Percentiles rank a stretch among this genome's conserved stretches.
Evolutionary conservation across 2,797 vertebrate species (phyloP).

Genomic region (Lutjanus argentimaculatus): DNA sequence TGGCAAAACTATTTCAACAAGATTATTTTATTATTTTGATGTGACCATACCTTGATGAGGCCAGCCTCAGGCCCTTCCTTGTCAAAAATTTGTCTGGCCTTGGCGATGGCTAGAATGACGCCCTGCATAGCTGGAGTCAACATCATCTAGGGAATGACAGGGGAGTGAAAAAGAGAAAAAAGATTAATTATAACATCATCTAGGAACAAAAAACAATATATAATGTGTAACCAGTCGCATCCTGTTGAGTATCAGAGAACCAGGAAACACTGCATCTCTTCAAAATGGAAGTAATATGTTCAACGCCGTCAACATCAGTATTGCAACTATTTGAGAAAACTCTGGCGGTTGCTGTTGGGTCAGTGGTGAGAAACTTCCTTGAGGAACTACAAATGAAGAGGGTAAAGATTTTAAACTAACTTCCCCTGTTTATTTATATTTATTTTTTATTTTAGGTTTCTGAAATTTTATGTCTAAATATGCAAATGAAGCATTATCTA

Average conservation of each 20-base stretch:
- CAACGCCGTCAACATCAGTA: too few species aligned
- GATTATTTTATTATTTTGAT: not conserved
- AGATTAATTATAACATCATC: not conserved
- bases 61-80: slow-evolving; percentile 96
- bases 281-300: too few species aligned
- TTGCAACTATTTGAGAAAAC: too few species aligned
- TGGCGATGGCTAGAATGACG: slow-evolving; percentile 96
- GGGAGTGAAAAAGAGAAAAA: not conserved
- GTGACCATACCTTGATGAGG: slow-evolving; percentile 92
- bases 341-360: too few species aligned
- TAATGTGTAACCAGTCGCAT: not conserved
- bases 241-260: not conserved
- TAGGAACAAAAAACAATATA: not conserved
- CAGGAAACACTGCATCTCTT: not conserved
- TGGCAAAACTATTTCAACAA: not conserved
- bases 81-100: slow-evolving; percentile 95
- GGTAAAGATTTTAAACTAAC: too few species aligned
- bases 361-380: too few species aligned
- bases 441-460: too few species aligned
- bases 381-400: too few species aligned
- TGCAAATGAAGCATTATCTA: too few species aligned
- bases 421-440: too few species aligned
- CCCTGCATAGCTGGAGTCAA: slow-evolving; percentile 99
- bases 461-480: too few species aligned
- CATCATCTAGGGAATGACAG: slow-evolving; percentile 90